Percentiles rank a stretch among this genome's conserved stretches.
phyloP scores from a whole-genome alignment of 2,797 vertebrate genomes.

The Molossus alvarezi region DNA sequence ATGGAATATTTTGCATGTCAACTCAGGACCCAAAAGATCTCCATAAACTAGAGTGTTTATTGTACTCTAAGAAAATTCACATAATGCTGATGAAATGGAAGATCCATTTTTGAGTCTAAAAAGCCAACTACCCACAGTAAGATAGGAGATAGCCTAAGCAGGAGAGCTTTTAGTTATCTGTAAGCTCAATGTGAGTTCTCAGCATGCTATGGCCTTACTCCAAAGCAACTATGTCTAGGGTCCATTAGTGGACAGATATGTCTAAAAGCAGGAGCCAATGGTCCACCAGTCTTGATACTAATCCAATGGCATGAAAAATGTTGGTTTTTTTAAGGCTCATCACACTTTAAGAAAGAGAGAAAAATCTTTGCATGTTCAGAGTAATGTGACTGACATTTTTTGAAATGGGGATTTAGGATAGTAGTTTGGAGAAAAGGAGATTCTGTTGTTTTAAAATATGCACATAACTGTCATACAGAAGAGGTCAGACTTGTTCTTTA shows the following conservation, averaged over 20 bases:
- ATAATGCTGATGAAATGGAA: slow-evolving; percentile 25
- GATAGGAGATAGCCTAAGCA: background rate
- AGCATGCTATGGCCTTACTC: background rate
- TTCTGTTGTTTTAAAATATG: slow-evolving; percentile 32
- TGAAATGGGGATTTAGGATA: background rate
- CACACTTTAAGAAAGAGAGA: slow-evolving; percentile 46
- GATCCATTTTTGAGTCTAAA: background rate
- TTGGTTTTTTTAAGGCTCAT: background rate
- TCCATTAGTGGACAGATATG: no score
- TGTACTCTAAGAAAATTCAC: slow-evolving; percentile 10
- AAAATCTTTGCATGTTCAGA: background rate
- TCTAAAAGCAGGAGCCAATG: background rate
- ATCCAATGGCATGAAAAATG: background rate
- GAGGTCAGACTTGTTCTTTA: slow-evolving; percentile 8
- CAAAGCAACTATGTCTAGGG: background rate
- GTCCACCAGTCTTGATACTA: background rate
- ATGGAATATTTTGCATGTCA: slow-evolving; percentile 64
- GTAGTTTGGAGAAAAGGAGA: slow-evolving; percentile 40
- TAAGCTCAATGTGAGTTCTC: background rate
- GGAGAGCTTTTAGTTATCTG: background rate
- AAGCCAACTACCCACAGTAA: background rate
- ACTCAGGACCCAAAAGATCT: slow-evolving; percentile 21
- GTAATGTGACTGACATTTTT: background rate
- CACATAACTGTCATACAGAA: background rate
- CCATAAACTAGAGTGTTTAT: slow-evolving; percentile 36